phyloP scores from a whole-genome alignment of 2,888 invertebrate genomes.

The Panopea generosa region DNA sequence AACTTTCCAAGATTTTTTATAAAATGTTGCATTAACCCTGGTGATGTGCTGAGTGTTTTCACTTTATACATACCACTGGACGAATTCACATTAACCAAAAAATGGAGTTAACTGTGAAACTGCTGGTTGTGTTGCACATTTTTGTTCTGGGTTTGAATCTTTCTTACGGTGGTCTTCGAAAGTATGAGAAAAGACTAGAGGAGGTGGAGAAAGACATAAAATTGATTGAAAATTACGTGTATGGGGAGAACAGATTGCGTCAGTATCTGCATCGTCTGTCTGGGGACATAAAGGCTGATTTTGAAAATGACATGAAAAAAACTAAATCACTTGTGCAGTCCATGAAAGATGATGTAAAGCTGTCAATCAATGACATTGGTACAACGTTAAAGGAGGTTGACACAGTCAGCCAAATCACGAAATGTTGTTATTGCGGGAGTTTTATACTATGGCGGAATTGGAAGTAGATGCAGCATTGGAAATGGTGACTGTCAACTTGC shows the following conservation, averaged over 20 bases:
- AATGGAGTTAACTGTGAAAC: too few relatives aligned
- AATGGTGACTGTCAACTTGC: slow-evolving; percentile 20
- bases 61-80: too few relatives aligned
- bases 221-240: background rate
- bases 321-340: too few relatives aligned
- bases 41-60: too few relatives aligned
- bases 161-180: too few relatives aligned
- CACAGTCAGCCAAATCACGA: slow-evolving; percentile 21
- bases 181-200: slow-evolving; percentile 6
- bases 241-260: background rate
- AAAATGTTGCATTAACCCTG: too few relatives aligned
- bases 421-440: slow-evolving; percentile 34
- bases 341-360: too few relatives aligned
- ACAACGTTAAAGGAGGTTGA: slow-evolving; percentile 10
- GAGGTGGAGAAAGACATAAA: slow-evolving; percentile 1
- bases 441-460: slow-evolving; percentile 37
- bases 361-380: slow-evolving; percentile 5
- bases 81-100: too few relatives aligned
- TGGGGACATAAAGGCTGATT: background rate
- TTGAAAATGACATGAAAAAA: slow-evolving; percentile 5
- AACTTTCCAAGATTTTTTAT: too few relatives aligned
- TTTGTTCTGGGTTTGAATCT: too few relatives aligned
- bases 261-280: background rate
- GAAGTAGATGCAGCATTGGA: slow-evolving; percentile 20
- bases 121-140: too few relatives aligned